These are phyloP conservation scores for Perca flavescens DNA, from an alignment of 2,113 vertebrate species.

Conservation along the genomic window DNA sequence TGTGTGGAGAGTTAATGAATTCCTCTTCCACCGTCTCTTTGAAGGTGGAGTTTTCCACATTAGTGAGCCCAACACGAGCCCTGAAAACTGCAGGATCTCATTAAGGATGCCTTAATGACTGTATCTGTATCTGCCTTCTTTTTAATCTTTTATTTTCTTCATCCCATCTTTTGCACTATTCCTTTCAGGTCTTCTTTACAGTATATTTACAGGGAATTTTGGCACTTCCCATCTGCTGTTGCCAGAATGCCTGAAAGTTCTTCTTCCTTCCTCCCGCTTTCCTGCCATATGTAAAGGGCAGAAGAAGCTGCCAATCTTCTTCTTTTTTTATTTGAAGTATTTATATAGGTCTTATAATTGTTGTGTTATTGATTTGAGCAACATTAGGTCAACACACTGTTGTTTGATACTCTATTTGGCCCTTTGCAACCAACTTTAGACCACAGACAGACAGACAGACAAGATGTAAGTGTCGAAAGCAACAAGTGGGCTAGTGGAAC, in stretches of 20 bases:
- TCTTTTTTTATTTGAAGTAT: conserved; percentile 3
- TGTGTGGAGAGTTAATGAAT: conserved; percentile 7
- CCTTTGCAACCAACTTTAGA: conserved; percentile 12
- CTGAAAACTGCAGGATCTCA: not conserved
- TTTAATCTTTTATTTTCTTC: not conserved
- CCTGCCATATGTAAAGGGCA: conserved; percentile 1
- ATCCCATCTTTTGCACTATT: not conserved
- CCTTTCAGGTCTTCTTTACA: not conserved
- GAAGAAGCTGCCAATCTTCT: not conserved
- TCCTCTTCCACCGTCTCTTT: not conserved
- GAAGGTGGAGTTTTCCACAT: conserved; percentile 1
- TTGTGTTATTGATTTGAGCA: not conserved
- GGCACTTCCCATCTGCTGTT: conserved; percentile 1
- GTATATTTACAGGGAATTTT: not conserved
- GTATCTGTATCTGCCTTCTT: not conserved
- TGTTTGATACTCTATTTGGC: not conserved
- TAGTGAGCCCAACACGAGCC: conserved; percentile 3
- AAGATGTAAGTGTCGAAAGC: conserved; percentile 12
- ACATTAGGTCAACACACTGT: not conserved
- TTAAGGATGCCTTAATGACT: not conserved
- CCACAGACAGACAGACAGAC: not conserved
- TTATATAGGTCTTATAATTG: not conserved
- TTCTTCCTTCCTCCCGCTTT: not conserved
- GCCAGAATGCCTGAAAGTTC: not conserved
- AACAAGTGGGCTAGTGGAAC: conserved; percentile 19